phyloP scores from a whole-genome alignment of 2,797 vertebrate species.

The Malurus leucopterus region DNA sequence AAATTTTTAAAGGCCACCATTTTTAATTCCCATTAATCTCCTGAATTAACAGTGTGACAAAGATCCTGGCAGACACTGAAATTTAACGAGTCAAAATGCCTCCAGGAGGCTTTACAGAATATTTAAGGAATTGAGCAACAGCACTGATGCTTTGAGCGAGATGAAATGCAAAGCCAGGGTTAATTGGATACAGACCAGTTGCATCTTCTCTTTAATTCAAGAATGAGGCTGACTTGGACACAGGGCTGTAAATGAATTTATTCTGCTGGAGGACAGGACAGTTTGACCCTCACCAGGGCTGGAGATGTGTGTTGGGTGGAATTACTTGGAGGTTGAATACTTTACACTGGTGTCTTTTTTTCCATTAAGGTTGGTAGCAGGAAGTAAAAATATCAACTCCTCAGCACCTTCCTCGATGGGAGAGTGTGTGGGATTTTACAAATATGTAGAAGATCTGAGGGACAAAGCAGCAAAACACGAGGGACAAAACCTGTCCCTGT shows the following conservation, averaged over 20 bases:
- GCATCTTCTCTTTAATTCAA: not conserved
- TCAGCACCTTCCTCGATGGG: not conserved
- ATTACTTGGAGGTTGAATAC: not conserved
- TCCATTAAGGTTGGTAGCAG: not conserved
- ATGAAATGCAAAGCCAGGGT: not conserved
- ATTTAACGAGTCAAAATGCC: slow-evolving; percentile 1
- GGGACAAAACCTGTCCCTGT: not conserved
- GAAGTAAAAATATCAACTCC: not conserved
- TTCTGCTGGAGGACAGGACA: not conserved
- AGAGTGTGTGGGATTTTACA: not conserved
- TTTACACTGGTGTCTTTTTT: not conserved
- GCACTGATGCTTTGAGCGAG: not conserved
- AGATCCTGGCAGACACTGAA: not conserved
- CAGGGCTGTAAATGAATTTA: not conserved
- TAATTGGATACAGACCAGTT: not conserved
- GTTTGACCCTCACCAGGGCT: not conserved
- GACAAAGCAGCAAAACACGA: no score
- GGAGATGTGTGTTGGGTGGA: not conserved
- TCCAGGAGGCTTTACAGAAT: not conserved
- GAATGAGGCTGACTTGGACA: not conserved
- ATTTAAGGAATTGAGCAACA: not conserved
- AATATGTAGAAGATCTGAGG: not conserved
- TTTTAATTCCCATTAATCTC: slow-evolving; percentile 50
- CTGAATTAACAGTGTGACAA: slow-evolving; percentile 16
- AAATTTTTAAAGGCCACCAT: slow-evolving; percentile 18